Conservation (phyloP, 2,797 vertebrate genomes). For the Diceros bicornis region DNA sequence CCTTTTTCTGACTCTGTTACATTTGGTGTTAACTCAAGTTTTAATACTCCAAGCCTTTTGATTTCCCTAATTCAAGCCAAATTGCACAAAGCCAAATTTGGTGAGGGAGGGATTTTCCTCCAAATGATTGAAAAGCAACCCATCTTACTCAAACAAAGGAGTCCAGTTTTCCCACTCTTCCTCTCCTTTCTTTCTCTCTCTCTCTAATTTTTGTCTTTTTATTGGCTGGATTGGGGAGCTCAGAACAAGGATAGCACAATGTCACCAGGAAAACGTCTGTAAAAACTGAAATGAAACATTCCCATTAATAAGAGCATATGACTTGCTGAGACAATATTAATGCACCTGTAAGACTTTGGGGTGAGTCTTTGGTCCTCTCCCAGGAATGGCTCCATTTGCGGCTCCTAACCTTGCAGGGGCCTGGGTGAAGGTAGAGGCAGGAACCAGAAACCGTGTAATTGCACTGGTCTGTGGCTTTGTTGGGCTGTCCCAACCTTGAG, state of each 20-base stretch:
- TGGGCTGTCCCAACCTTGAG: background rate
- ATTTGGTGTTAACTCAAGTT: conserved; percentile 5
- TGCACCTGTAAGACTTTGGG: conserved; percentile 15
- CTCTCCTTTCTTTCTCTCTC: background rate
- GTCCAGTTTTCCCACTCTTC: background rate
- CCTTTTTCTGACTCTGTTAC: background rate
- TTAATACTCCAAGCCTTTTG: background rate
- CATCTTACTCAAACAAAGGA: background rate
- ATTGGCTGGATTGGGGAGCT: background rate
- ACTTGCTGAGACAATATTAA: conserved; percentile 2
- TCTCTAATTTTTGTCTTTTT: background rate
- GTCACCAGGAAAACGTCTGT: background rate
- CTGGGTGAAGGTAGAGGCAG: background rate
- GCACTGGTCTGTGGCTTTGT: background rate
- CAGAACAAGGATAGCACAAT: conserved; percentile 16
- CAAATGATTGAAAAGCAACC: background rate
- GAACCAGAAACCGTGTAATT: background rate
- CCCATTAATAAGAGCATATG: background rate
- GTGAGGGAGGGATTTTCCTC: background rate
- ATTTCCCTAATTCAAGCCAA: conserved; percentile 43
- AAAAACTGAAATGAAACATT: conserved; percentile 27
- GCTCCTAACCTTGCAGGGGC: background rate
- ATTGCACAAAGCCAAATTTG: background rate
- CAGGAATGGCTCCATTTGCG: background rate
- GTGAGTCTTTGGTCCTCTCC: background rate